A percentile compares a stretch with the other conserved stretches of the same genome.
phyloP scores from a whole-genome alignment of 1,140 invertebrate species.

The Achatina immaculata region DNA sequence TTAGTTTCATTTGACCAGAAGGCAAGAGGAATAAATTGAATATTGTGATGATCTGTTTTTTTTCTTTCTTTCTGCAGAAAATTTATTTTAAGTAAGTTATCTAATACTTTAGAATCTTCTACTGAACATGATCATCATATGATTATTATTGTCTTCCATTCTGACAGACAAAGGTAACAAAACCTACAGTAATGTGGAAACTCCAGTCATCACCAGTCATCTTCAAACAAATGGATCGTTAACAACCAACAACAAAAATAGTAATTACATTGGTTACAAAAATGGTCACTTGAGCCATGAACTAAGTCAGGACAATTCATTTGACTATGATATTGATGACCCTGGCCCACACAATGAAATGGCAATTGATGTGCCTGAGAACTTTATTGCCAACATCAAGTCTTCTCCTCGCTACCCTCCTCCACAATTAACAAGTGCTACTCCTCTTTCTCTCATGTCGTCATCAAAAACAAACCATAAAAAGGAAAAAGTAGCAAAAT shows the following conservation, averaged over 20 bases:
- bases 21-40: too few relatives aligned
- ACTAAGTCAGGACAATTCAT: constrained; percentile 49
- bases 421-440: constrained; percentile 72
- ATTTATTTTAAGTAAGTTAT: too few relatives aligned
- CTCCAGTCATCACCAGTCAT: constrained; percentile 55
- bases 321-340: constrained; percentile 56
- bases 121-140: too few relatives aligned
- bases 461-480: constrained; percentile 14
- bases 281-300: constrained; percentile 47
- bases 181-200: constrained; percentile 47
- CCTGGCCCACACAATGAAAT: constrained; percentile 81
- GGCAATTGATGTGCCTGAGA: constrained; percentile 97
- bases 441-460: neutral
- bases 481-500: constrained; percentile 37
- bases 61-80: too few relatives aligned
- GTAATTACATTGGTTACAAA: constrained; percentile 50
- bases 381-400: constrained; percentile 91
- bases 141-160: too few relatives aligned
- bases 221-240: constrained; percentile 35
- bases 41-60: too few relatives aligned
- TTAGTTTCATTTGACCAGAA: too few relatives aligned
- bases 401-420: constrained; percentile 91
- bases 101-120: too few relatives aligned
- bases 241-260: constrained; percentile 35
- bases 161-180: constrained; percentile 44